These are phyloP conservation scores for Gavialis gangeticus DNA, from an alignment of 2,113 vertebrate genomes.

Conservation along the genomic window DNA sequence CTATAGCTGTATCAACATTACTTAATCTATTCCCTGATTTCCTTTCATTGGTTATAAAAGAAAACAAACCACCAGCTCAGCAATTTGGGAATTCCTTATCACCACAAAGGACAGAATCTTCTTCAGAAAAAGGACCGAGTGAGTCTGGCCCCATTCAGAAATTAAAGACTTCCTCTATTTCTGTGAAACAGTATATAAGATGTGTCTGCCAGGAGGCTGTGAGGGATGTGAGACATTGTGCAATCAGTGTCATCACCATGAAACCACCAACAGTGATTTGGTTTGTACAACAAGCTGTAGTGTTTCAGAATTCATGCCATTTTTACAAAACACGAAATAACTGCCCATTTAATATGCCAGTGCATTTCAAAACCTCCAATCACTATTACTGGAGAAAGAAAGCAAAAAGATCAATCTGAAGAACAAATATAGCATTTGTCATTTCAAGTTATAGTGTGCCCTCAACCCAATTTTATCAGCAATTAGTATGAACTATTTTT, in stretches of 20 bases:
- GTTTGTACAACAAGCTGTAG: neutral
- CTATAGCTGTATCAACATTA: neutral
- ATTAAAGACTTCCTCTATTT: neutral
- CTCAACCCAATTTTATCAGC: neutral
- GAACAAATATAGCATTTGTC: neutral
- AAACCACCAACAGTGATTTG: neutral
- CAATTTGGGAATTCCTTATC: neutral
- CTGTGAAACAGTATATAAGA: neutral
- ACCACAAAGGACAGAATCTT: neutral
- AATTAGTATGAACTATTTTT: fast-evolving
- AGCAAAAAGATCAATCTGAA: neutral
- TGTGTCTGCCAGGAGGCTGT: neutral
- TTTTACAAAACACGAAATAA: constrained; percentile 2
- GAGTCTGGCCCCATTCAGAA: neutral
- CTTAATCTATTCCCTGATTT: neutral
- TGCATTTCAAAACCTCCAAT: neutral
- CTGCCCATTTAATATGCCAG: constrained; percentile 34
- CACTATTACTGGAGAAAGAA: constrained; percentile 7
- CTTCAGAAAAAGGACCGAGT: neutral
- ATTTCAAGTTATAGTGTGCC: neutral
- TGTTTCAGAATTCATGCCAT: constrained; percentile 31
- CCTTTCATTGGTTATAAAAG: neutral
- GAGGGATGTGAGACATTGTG: neutral
- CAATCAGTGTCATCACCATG: neutral
- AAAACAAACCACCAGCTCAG: neutral